Percentiles rank a stretch among this genome's conserved stretches.
Conservation (phyloP, 2,113 vertebrate genomes). For the Rhea americana region DNA sequence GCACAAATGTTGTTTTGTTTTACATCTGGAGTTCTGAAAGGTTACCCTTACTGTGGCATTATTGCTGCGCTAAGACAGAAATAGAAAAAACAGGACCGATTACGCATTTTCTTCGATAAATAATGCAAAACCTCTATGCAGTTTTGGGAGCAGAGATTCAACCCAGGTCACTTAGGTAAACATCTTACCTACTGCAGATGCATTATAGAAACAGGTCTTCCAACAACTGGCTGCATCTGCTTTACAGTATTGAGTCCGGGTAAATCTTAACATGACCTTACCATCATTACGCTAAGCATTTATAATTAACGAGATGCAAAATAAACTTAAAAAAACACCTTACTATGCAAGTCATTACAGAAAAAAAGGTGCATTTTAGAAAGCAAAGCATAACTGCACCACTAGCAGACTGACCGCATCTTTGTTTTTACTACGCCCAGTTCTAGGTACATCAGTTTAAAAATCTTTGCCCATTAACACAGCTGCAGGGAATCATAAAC, state of each 20-base stretch:
- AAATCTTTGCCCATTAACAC: not conserved
- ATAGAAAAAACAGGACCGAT: slow-evolving; percentile 26
- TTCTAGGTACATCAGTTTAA: not conserved
- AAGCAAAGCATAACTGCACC: not conserved
- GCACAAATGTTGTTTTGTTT: not conserved
- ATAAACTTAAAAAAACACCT: not conserved
- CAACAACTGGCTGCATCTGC: not conserved
- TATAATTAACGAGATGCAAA: not conserved
- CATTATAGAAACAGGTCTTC: not conserved
- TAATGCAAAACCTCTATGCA: not conserved
- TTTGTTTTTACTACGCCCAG: rapidly evolving
- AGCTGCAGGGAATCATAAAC: not conserved
- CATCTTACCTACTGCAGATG: not conserved
- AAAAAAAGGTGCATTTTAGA: not conserved
- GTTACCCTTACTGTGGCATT: not conserved
- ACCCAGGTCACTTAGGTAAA: not conserved
- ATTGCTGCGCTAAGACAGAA: slow-evolving; percentile 26
- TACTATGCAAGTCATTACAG: not conserved
- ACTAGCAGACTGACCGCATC: not conserved
- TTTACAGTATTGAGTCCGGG: not conserved
- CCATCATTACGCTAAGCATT: not conserved
- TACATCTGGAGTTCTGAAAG: not conserved
- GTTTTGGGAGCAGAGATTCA: not conserved
- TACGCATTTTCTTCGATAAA: slow-evolving; percentile 51
- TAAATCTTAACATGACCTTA: not conserved